A percentile compares a stretch with the other conserved stretches of the same genome.
Conservation (phyloP, 1,140 invertebrate genomes). For the Drosophila punjabiensis region DNA sequence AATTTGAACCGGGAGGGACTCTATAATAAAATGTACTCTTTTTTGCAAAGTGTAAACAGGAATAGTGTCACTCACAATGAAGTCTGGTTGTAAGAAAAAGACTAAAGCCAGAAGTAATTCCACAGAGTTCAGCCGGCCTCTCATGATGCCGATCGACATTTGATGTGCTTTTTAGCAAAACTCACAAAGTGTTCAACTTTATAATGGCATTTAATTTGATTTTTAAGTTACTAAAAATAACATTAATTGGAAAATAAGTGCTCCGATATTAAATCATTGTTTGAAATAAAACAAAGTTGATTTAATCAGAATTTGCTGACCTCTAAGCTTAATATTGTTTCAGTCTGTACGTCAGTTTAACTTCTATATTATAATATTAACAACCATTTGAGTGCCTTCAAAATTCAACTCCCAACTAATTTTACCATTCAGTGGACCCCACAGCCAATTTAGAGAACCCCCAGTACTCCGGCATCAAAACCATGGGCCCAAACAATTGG, state of each 20-base stretch:
- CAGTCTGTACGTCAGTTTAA: no score
- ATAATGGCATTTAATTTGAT: neutral
- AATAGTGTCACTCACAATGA: neutral
- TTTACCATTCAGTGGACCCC: constrained; percentile 18
- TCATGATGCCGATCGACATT: constrained; percentile 1
- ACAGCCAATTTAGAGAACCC: constrained; percentile 8
- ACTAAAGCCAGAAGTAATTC: neutral
- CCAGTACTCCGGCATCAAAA: constrained; percentile 28
- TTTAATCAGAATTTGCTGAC: neutral
- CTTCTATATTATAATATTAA: neutral
- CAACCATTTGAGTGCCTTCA: neutral
- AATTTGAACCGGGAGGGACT: constrained; percentile 1
- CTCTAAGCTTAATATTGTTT: neutral
- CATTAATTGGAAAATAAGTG: neutral
- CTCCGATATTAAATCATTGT: neutral
- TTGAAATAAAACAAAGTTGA: neutral
- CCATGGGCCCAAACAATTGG: constrained; percentile 60
- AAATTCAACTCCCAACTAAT: neutral
- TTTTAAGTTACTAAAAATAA: neutral
- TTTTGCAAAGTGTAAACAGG: neutral
- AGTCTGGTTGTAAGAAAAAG: neutral
- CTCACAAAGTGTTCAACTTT: neutral
- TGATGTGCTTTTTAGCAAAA: neutral
- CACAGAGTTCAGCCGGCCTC: neutral
- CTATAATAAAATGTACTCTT: neutral